A percentile compares a stretch with the other conserved stretches of the same genome.
Evolutionary conservation across 2,113 vertebrate genomes (phyloP).

Genomic region (Spea multiplicata): DNA sequence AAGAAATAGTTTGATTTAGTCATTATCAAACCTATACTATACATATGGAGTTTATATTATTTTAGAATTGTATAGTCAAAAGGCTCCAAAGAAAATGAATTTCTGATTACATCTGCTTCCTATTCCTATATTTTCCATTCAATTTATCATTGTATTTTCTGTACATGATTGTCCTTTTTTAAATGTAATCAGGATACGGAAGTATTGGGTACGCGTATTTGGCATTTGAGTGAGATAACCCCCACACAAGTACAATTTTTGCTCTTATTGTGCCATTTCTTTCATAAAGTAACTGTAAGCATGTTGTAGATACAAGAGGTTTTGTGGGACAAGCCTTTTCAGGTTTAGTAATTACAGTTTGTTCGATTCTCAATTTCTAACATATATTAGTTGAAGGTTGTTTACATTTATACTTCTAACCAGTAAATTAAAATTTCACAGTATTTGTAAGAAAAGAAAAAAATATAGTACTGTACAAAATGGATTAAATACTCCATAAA

Average conservation of each 20-base stretch:
- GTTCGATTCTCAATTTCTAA: too few relatives aligned
- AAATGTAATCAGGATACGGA: background rate
- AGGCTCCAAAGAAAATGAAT: background rate
- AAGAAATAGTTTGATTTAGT: constrained; percentile 31
- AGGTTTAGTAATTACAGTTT: too few relatives aligned
- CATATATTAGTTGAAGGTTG: too few relatives aligned
- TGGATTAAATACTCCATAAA: too few relatives aligned
- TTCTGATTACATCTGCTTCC: constrained; percentile 18
- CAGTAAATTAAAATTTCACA: background rate
- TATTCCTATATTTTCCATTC: background rate
- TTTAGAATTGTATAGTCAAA: constrained; percentile 7
- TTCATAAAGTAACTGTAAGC: too few relatives aligned
- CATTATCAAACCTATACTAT: constrained; percentile 5
- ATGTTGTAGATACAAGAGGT: too few relatives aligned
- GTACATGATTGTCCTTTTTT: background rate
- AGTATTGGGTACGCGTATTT: too few relatives aligned
- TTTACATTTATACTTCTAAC: too few relatives aligned
- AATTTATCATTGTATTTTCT: background rate
- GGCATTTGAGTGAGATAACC: too few relatives aligned
- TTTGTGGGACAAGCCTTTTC: too few relatives aligned
- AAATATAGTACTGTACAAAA: background rate
- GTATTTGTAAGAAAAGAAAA: background rate
- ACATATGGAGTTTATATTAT: constrained; percentile 18
- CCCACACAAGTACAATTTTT: too few relatives aligned
- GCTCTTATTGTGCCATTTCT: too few relatives aligned